Evolutionary conservation across 2,113 vertebrate genomes (phyloP), one percentile per base, ranked within the genome.

Genomic region (Scatophagus argus): DNA sequence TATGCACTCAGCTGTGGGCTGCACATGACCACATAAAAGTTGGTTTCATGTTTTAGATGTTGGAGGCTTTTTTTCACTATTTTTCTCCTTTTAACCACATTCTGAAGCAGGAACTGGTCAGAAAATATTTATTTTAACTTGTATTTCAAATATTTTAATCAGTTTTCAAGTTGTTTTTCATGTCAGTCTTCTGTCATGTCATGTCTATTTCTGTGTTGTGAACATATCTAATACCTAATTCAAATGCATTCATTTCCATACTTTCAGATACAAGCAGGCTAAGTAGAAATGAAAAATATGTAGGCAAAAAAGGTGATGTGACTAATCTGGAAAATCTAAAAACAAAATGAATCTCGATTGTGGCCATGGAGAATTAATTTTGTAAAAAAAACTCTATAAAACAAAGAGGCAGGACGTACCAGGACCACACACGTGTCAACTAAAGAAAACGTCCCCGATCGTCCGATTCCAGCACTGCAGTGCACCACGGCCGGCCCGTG

Each of bases 391-490:
- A 4, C 17, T 10, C 12, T 1, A 2, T 3, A 31, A 6, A 58
- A 43, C 9, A 39, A 72, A 80, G 19, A 49, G 12, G 23, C 27
- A 29, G 29, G 43, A 64, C 97, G 96, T 92, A 99, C 98, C 95
- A 98, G 92, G 43, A 99, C 93, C 23, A 99, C 95, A 86, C 96
- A 99, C 6, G 97, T 97, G 88, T 99, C 98, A 27, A 99, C 97
- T 63, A 99, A 94, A 2, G 97, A 99, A 92, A 99, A 98, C 0
- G 98, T 99, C 84, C 98, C 98, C 0, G 97, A 99, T 16, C 97
- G 97, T 46, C 98, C 98, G 14, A 99, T 99, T 32, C 98, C 98
- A 0, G 98, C 98, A 2, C 97, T 99, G 91, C 97, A 99, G 90
- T 99, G 97, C 56, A 99, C 94, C 3, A 99, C 95, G 0, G 95